Evolutionary conservation across 2,888 invertebrate species (phyloP).

Genomic region (Criorhina ranunculi): DNA sequence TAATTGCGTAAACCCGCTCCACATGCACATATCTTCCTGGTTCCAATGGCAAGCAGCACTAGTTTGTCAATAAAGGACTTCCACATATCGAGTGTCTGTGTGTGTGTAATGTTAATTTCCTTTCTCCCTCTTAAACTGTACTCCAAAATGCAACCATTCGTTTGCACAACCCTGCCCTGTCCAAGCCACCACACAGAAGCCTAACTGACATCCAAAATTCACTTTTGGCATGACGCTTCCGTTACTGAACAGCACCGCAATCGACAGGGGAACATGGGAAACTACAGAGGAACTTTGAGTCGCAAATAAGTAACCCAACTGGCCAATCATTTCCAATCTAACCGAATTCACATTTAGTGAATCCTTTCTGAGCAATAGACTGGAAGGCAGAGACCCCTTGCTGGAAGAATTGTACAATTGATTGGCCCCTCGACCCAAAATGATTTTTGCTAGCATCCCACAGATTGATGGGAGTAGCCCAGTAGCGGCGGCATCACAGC

Average conservation of each 20-base stretch:
- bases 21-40: conserved; percentile 1
- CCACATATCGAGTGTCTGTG: background rate
- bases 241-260: conserved; percentile 55
- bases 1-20: conserved; percentile 55
- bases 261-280: conserved; percentile 45
- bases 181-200: conserved; percentile 36
- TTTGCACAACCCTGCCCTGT: conserved; percentile 26
- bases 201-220: conserved; percentile 70
- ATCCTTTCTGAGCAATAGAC: conserved; percentile 42
- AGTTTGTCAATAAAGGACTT: conserved; percentile 35
- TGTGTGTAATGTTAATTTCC: conserved; percentile 59
- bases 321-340: conserved; percentile 70
- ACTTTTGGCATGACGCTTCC: conserved; percentile 69
- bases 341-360: conserved; percentile 68
- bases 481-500: background rate
- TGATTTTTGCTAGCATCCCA: conserved; percentile 35
- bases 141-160: conserved; percentile 1
- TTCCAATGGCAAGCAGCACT: conserved; percentile 35
- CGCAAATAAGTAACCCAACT: conserved; percentile 70
- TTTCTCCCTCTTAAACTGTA: conserved; percentile 50
- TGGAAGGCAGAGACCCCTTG: conserved; percentile 12
- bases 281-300: conserved; percentile 24
- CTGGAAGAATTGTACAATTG: conserved; percentile 67
- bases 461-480: conserved; percentile 30
- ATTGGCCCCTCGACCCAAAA: conserved; percentile 63